These are phyloP conservation scores for Pyrocephalus nanus DNA, from an alignment of 2,797 vertebrate genomes.

Conservation along the genomic window DNA sequence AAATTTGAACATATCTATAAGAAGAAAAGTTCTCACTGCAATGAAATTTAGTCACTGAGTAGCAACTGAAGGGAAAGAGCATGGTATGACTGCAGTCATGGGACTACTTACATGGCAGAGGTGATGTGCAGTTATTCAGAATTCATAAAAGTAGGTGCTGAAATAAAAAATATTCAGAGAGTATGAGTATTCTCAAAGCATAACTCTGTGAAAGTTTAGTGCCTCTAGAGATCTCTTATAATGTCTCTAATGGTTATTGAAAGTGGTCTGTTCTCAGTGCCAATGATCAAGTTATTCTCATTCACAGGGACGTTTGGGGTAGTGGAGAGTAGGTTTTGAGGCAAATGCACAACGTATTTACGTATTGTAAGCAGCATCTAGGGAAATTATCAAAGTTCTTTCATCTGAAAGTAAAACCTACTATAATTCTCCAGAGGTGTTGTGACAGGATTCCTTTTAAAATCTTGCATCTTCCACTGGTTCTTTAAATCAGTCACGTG, in stretches of 20 bases:
- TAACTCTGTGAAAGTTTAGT: neutral
- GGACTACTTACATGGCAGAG: neutral
- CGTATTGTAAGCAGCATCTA: neutral
- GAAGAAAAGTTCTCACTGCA: neutral
- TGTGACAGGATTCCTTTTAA: neutral
- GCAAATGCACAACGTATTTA: neutral
- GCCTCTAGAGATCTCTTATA: neutral
- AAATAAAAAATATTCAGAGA: neutral
- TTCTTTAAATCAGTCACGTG: neutral
- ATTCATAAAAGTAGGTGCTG: neutral
- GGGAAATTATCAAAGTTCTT: neutral
- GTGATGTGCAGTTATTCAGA: neutral
- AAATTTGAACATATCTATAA: neutral
- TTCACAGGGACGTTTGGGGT: neutral
- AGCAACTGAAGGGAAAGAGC: neutral
- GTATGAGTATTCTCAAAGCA: neutral
- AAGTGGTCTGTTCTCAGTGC: neutral
- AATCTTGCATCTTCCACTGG: neutral
- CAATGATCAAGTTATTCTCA: neutral
- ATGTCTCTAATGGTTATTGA: neutral
- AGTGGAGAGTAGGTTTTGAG: neutral
- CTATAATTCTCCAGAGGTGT: neutral
- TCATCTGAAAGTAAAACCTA: neutral
- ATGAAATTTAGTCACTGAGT: neutral
- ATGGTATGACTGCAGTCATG: neutral